phyloP scores from a whole-genome alignment of 2,113 vertebrate species.

The Dryoscopus gambensis region DNA sequence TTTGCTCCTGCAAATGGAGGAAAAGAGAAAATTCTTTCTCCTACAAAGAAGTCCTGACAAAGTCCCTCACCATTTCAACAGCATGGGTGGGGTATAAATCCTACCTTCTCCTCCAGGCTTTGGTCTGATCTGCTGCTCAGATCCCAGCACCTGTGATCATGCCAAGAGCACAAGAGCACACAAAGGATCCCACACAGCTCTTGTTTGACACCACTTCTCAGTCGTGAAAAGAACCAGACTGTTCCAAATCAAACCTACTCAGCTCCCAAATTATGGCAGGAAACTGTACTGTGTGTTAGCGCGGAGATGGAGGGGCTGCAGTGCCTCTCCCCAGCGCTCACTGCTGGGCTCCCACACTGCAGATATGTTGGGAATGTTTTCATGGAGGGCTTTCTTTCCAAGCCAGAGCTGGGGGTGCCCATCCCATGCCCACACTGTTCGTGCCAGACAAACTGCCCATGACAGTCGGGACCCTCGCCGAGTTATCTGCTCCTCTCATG shows the following conservation, averaged over 20 bases:
- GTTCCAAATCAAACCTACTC: neutral
- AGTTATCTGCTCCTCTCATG: accelerated
- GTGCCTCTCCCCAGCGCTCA: neutral
- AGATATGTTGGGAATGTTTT: accelerated
- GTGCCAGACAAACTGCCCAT: neutral
- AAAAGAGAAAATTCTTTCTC: neutral
- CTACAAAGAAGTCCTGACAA: neutral
- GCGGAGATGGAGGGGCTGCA: neutral
- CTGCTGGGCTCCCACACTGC: neutral
- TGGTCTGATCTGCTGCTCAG: neutral
- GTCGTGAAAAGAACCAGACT: neutral
- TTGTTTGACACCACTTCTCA: neutral
- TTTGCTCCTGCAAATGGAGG: neutral
- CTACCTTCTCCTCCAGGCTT: neutral
- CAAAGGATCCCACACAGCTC: neutral
- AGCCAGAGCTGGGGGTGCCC: neutral
- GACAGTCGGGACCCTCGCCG: accelerated
- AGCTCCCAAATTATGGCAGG: neutral
- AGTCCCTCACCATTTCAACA: neutral
- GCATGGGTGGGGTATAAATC: neutral
- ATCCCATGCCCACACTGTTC: accelerated
- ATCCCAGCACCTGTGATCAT: neutral
- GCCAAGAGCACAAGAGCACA: neutral
- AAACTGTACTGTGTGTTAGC: neutral
- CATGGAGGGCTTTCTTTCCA: neutral